Evolutionary conservation across 1,140 invertebrate genomes (phyloP), one percentile per base, ranked within the genome.

Genomic region (Zaprionus ornatus): DNA sequence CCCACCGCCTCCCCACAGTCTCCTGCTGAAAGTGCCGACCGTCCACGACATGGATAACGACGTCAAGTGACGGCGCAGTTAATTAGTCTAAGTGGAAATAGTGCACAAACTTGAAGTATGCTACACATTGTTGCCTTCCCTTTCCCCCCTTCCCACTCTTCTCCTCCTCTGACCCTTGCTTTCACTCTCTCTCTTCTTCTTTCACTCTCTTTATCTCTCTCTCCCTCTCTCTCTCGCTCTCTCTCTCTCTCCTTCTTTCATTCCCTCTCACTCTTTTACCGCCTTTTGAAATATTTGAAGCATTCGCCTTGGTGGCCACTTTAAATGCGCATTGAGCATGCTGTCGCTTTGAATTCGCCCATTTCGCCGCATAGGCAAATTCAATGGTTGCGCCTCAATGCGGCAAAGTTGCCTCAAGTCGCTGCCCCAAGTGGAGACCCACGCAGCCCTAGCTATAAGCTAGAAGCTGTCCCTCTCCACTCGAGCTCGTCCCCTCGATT

Each of bases 31-130:
- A 27, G 21, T 60, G 23, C 48, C 50, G 45, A 56, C 12, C 50
- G 59, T 63, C 67, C 59, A 67, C 56, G 74, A 67, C 82, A 78
- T 64, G 60, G 59, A 68, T 50, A 69, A 67, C 66, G 64, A 66
- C 54, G 57, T 86, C 84, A 80, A 88, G 84, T 88, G 84, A 84
- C 72, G 80, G 84, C 77, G 75, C 80, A 84, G 84, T 88, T 88
- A 88, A 88, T 88, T 88, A 88, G 84, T 88, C 84, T 88, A 88
- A 88, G 84, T 88, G 84, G 80, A 88, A 88, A 80, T 88, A 78
- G 77, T 79, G 77, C 83, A 82, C 83, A 86, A 86, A 86, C 83
- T 87, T 86, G 57, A 87, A 87, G 83, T 60, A 76, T 29, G 60
- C 35, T 66, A 37, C 60, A 52, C 63, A 86, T 86, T 86, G 74